Evolutionary conservation across 2,797 vertebrate genomes (phyloP).

Genomic region (Mus caroli): DNA sequence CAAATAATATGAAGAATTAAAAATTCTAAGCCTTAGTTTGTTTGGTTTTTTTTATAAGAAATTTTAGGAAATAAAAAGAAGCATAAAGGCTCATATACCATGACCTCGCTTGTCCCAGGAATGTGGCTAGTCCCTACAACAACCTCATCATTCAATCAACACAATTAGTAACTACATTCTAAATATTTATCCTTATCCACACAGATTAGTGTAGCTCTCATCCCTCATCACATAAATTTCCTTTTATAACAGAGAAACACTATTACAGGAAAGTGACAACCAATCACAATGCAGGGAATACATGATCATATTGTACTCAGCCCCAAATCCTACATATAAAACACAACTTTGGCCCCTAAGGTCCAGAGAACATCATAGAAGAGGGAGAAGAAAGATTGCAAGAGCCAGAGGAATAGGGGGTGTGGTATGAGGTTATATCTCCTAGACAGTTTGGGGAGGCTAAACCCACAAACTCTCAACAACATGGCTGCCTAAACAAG

Average conservation of each 20-base stretch:
- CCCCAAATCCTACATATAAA: neutral
- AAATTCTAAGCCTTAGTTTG: neutral
- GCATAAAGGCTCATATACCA: neutral
- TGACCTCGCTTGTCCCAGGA: neutral
- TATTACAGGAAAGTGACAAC: neutral
- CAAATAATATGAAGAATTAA: neutral
- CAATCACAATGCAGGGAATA: neutral
- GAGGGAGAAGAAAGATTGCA: neutral
- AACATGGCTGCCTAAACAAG: neutral
- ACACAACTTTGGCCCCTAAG: neutral
- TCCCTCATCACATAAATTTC: neutral
- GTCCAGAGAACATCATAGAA: neutral
- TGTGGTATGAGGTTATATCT: neutral
- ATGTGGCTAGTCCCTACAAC: neutral
- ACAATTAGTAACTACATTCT: neutral
- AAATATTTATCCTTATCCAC: neutral
- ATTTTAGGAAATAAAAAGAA: neutral
- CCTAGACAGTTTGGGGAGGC: neutral
- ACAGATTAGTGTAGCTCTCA: neutral
- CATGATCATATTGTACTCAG: neutral
- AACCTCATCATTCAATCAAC: neutral
- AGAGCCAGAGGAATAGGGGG: neutral
- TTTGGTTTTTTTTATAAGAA: neutral
- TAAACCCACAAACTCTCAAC: neutral
- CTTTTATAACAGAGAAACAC: neutral